Percentiles rank a stretch among this genome's conserved stretches.
phyloP scores from a whole-genome alignment of 2,888 invertebrate genomes.

The Sclerodermus sp. region DNA sequence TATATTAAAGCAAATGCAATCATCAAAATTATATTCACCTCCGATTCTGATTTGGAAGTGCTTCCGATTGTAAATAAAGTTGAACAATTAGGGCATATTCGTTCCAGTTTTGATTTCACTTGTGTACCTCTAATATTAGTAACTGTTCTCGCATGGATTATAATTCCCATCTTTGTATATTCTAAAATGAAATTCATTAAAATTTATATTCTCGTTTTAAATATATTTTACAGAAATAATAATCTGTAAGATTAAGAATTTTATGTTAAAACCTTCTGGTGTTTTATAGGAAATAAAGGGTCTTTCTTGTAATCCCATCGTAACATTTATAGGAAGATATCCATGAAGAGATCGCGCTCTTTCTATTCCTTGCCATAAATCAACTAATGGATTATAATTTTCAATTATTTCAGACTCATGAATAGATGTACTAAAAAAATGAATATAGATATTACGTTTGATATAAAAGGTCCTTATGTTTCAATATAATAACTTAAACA shows the following conservation, averaged over 20 bases:
- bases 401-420: constrained; percentile 58
- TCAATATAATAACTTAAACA: neutral
- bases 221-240: neutral
- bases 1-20: constrained; percentile 9
- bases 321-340: constrained; percentile 65
- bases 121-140: constrained; percentile 43
- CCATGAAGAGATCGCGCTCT: constrained; percentile 71
- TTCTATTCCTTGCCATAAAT: constrained; percentile 68
- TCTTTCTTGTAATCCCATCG: constrained; percentile 45
- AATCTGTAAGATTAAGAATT: neutral
- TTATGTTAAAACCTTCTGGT: constrained; percentile 37
- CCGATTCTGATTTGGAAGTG: constrained; percentile 26
- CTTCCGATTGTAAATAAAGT: constrained; percentile 39
- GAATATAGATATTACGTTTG: no score
- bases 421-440: constrained; percentile 60
- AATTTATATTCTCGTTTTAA: no score
- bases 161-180: constrained; percentile 45
- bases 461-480: no score
- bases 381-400: constrained; percentile 67
- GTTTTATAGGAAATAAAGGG: constrained; percentile 50
- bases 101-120: constrained; percentile 30
- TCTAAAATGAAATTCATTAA: constrained; percentile 29
- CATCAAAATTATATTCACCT: constrained; percentile 24
- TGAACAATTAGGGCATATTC: constrained; percentile 40
- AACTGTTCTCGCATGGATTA: constrained; percentile 45